A percentile compares a stretch with the other conserved stretches of the same genome.
Conservation (phyloP, 2,888 invertebrate species). For the Amitus sp. region DNA sequence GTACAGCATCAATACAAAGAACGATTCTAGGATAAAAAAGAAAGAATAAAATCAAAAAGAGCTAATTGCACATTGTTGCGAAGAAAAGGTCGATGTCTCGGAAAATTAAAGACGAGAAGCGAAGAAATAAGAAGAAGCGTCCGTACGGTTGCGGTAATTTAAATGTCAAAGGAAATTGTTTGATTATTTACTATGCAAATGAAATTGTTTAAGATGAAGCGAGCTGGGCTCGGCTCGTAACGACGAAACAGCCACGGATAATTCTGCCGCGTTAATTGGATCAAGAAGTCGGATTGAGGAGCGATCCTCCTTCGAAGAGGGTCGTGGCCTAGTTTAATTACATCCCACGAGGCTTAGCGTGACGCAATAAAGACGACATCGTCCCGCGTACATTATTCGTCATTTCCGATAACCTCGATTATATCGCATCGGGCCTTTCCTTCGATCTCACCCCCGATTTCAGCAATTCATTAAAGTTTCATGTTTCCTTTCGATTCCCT, state of each 20-base stretch:
- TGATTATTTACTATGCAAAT: slow-evolving; percentile 65
- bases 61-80: background rate
- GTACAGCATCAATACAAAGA: too few species aligned
- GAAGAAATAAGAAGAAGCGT: slow-evolving; percentile 29
- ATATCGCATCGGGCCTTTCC: background rate
- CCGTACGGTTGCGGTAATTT: slow-evolving; percentile 52
- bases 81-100: slow-evolving; percentile 13
- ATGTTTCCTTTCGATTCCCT: slow-evolving; percentile 2
- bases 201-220: slow-evolving; percentile 60
- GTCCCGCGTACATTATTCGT: slow-evolving; percentile 26
- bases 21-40: background rate
- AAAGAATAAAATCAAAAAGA: background rate
- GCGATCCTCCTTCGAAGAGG: slow-evolving; percentile 51
- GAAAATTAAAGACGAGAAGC: slow-evolving; percentile 51
- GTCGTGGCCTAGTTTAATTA: slow-evolving; percentile 59
- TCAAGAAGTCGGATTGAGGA: slow-evolving; percentile 62
- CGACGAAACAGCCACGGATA: slow-evolving; percentile 50
- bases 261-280: slow-evolving; percentile 64
- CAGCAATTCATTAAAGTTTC: background rate
- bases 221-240: slow-evolving; percentile 43
- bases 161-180: slow-evolving; percentile 65
- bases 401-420: slow-evolving; percentile 18
- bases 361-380: slow-evolving; percentile 53
- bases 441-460: background rate
- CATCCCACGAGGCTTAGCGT: slow-evolving; percentile 52